These are phyloP conservation scores for Poeciliopsis infans DNA, from an alignment of 2,797 vertebrate genomes.

Conservation along the genomic window DNA sequence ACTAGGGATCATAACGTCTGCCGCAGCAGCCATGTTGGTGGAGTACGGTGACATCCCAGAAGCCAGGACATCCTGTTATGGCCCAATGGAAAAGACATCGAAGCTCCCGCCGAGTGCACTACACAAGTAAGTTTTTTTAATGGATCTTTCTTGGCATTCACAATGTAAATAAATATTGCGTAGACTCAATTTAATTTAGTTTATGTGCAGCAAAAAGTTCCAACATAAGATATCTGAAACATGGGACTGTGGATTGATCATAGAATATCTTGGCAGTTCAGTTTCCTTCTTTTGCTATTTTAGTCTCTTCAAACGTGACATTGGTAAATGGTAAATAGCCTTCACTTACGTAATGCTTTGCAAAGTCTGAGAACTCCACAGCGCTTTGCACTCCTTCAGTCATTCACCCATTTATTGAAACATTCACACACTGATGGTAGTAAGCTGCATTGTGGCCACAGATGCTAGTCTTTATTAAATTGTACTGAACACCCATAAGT, in stretches of 20 bases:
- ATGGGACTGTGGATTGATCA: neutral
- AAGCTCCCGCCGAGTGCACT: constrained; percentile 88
- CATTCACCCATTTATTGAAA: neutral
- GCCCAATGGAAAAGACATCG: constrained; percentile 85
- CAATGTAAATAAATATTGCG: neutral
- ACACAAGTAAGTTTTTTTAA: constrained; percentile 86
- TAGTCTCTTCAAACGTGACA: neutral
- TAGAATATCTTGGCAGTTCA: neutral
- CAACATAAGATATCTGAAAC: neutral
- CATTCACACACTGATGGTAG: neutral
- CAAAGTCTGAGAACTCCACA: neutral
- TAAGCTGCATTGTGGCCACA: neutral
- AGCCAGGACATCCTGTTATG: constrained; percentile 91
- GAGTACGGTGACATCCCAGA: constrained; percentile 94
- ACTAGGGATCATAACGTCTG: constrained; percentile 95
- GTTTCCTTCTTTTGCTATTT: neutral
- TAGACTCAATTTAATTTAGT: neutral
- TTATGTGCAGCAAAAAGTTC: neutral
- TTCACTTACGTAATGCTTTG: neutral
- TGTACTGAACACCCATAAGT: neutral
- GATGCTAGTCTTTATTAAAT: neutral
- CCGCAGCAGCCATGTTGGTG: constrained; percentile 92
- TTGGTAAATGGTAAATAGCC: neutral
- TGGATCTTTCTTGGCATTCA: neutral
- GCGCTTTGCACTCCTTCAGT: neutral